Percentiles rank a stretch among this genome's conserved stretches.
Evolutionary conservation across 2,888 invertebrate genomes (phyloP).

Genomic region (Diloba caeruleocephala): DNA sequence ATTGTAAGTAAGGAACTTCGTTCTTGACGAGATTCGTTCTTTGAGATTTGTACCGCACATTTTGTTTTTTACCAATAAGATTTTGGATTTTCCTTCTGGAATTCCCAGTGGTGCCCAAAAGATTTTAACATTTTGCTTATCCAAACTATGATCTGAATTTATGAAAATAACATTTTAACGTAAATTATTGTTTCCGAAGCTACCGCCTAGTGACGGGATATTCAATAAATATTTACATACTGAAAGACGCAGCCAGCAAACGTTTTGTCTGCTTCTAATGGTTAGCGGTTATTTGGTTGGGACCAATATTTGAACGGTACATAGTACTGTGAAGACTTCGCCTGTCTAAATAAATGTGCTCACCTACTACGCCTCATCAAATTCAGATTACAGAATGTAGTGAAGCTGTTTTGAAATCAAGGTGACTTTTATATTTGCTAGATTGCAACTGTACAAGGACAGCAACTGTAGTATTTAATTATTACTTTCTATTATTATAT

Average conservation of each 20-base stretch:
- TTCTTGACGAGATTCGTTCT: too few species aligned
- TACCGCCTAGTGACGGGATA: slow-evolving; percentile 8
- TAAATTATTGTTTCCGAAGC: slow-evolving; percentile 9
- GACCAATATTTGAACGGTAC: slow-evolving; percentile 53
- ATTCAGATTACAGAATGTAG: slow-evolving; percentile 23
- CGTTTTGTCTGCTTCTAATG: slow-evolving; percentile 39
- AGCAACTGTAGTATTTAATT: too few species aligned
- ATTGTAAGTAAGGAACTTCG: too few species aligned
- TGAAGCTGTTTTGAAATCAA: too few species aligned
- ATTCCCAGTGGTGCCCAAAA: too few species aligned
- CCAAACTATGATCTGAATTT: not conserved
- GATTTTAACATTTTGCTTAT: too few species aligned
- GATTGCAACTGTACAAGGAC: too few species aligned
- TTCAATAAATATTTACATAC: slow-evolving; percentile 27
- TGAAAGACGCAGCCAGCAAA: slow-evolving; percentile 10
- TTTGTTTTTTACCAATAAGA: too few species aligned
- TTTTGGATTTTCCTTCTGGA: too few species aligned
- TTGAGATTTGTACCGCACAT: too few species aligned
- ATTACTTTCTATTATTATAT: too few species aligned
- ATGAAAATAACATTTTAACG: not conserved
- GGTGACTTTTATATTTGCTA: too few species aligned
- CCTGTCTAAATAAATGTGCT: slow-evolving; percentile 34
- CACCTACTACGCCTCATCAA: slow-evolving; percentile 28
- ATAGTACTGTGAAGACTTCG: slow-evolving; percentile 21
- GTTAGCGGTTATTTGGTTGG: slow-evolving; percentile 54